These are phyloP conservation scores for Carduelis carduelis DNA, from an alignment of 2,797 vertebrate species.

Conservation along the genomic window DNA sequence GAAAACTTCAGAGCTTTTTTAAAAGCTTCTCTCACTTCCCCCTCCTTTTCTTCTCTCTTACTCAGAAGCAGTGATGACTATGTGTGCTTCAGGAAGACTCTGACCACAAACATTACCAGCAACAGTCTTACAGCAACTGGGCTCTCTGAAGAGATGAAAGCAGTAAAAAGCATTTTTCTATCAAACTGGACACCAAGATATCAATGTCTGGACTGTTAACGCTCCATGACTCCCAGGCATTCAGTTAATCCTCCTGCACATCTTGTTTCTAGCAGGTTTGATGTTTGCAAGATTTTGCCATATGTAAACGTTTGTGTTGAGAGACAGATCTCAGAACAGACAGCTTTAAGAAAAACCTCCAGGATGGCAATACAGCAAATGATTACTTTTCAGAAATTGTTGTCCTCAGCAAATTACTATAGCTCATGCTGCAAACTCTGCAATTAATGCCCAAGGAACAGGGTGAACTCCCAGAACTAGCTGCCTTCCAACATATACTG, in stretches of 20 bases:
- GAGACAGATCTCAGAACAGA: neutral
- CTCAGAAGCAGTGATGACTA: neutral
- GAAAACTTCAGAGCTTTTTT: neutral
- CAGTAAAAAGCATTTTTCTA: neutral
- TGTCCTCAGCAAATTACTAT: neutral
- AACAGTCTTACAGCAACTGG: neutral
- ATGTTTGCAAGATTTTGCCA: neutral
- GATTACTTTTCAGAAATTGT: neutral
- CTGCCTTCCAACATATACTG: neutral
- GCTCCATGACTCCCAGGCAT: neutral
- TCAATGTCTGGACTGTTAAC: neutral
- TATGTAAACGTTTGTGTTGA: neutral
- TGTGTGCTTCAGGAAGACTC: neutral
- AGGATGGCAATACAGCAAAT: neutral
- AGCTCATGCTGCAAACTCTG: neutral
- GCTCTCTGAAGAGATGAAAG: neutral
- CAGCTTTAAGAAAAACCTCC: neutral
- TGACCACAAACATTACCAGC: slow-evolving; percentile 12
- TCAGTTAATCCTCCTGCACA: neutral
- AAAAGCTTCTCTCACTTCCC: slow-evolving; percentile 14
- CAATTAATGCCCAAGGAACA: neutral
- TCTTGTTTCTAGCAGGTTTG: neutral
- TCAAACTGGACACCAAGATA: neutral
- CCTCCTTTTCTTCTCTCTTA: neutral
- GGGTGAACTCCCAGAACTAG: neutral